Conservation (phyloP, 1,140 invertebrate genomes). For the Gonatopus flavifemur region DNA sequence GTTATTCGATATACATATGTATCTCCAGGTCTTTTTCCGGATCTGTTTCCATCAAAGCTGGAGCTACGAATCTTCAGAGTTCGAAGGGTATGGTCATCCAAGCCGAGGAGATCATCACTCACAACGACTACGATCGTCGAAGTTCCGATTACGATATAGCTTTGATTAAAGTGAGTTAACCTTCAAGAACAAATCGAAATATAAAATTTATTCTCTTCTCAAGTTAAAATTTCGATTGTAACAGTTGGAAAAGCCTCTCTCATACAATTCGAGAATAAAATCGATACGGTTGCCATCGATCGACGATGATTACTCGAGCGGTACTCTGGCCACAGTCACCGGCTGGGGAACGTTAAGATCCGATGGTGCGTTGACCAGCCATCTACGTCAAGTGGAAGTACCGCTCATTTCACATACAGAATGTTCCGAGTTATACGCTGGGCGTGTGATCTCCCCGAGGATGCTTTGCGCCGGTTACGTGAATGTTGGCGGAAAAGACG, state of each 20-base stretch:
- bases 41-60: slow-evolving; percentile 12
- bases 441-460: slow-evolving; percentile 27
- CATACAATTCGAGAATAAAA: slow-evolving; percentile 24
- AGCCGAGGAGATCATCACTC: slow-evolving; percentile 31
- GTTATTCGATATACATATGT: background rate
- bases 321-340: slow-evolving; percentile 35
- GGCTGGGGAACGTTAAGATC: slow-evolving; percentile 44
- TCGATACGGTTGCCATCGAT: slow-evolving; percentile 34
- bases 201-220: too few relatives aligned
- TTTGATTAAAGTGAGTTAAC: slow-evolving; percentile 46
- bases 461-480: slow-evolving; percentile 55
- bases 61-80: slow-evolving; percentile 7
- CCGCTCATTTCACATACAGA: slow-evolving; percentile 33
- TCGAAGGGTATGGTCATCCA: background rate
- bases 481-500: slow-evolving; percentile 43
- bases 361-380: slow-evolving; percentile 9
- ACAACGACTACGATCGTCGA: slow-evolving; percentile 45
- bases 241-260: slow-evolving; percentile 35
- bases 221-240: too few relatives aligned
- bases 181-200: background rate
- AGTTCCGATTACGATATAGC: slow-evolving; percentile 60
- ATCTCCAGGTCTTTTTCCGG: background rate
- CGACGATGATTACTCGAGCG: slow-evolving; percentile 25
- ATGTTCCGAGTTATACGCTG: slow-evolving; percentile 31
- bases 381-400: slow-evolving; percentile 38